Base-by-base conservation (phyloP, 2,888 invertebrate species). In the Disparrhopalites patrizii region DNA sequence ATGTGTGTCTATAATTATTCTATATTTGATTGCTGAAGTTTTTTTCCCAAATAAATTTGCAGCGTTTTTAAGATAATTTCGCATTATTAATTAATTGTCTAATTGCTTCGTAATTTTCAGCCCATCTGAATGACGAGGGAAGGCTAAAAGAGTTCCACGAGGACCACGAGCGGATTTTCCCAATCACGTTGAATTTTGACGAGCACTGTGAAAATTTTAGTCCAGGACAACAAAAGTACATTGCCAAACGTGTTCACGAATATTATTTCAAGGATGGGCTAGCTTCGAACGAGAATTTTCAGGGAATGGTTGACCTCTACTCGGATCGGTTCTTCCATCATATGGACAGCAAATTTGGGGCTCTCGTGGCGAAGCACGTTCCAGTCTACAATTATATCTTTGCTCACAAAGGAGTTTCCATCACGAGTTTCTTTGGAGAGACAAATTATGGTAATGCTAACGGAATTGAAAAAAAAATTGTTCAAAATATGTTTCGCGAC, bases 331-430 rank as follows among this genome's bases (percentile, higher is more conserved):
- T 79, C 1, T 83, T 84, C 70, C 76, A 78, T 51, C 81, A 82
- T 70, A 81, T 81, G 0, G 74, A 79, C 1, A 82, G 81, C 66
- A 80, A 81, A 68, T 67, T 78, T 1, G 77, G 77, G 1, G 64
- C 77, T 40, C 66, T 78, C 2, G 79, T 79, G 64, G 73, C 78
- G 1, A 70, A 70, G 13, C 67, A 55, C 38, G 36, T 36, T 65
- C 81, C 81, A 1, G 77, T 83, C 18, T 83, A 80, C 77, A 70
- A 82, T 55, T 83, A 83, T 68, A 79, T 79, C 71, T 82, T 84
- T 68, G 78, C 62, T n/a, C 36, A 62, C 15, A 18, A 62, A n/a
- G n/a, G n/a, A n/a, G n/a, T n/a, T n/a, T n/a, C n/a, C n/a, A n/a
- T n/a, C n/a, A n/a, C n/a, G n/a, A n/a, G n/a, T n/a, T n/a, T n/a